Percentiles rank a stretch among this genome's conserved stretches.
Conservation (phyloP, 2,888 invertebrate species). For the Frankliniella fusca region DNA sequence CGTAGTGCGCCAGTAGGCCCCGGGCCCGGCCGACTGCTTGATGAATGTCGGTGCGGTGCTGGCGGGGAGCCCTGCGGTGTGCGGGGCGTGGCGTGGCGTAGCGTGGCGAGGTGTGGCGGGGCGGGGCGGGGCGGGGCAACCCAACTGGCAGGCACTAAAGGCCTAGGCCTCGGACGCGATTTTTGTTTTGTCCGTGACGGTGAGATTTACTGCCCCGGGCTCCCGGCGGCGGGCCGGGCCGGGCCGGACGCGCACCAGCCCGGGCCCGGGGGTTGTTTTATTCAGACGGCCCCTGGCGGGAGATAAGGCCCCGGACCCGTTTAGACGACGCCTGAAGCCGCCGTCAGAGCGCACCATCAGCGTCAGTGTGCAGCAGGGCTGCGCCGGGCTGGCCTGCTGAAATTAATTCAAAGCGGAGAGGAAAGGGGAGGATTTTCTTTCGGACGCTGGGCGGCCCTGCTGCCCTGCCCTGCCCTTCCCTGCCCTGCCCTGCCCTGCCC, state of each 20-base stretch:
- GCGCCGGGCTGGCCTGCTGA: neutral
- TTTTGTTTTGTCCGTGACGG: neutral
- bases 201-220: neutral
- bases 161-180: neutral
- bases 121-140: neutral
- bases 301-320: too few species aligned
- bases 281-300: neutral
- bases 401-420: slow-evolving; percentile 12
- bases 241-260: neutral
- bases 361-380: neutral
- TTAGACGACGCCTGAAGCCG: too few species aligned
- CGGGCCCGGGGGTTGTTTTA: neutral
- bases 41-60: neutral
- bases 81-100: neutral
- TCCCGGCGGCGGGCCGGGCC: neutral
- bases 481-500: neutral
- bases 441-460: neutral
- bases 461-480: neutral
- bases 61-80: neutral
- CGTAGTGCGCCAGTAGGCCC: neutral
- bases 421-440: slow-evolving; percentile 10
- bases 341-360: too few species aligned
- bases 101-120: neutral
- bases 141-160: neutral
- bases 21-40: neutral